Evolutionary conservation across 2,797 vertebrate genomes (phyloP), one percentile per base, ranked within the genome.

Genomic region (Sylvilagus floridanus): DNA sequence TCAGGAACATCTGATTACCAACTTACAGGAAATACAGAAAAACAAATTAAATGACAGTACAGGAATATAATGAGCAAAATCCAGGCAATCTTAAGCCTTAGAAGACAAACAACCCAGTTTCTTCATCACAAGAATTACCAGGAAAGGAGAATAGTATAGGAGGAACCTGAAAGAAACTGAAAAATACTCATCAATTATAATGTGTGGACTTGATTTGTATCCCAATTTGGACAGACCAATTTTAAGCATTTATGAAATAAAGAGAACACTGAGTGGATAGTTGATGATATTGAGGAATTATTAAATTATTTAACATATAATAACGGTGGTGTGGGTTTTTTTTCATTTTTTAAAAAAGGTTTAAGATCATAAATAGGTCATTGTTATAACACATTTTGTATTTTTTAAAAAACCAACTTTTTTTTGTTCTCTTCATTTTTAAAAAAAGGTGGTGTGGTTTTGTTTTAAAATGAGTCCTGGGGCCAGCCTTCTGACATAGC

Each of bases 211-310:
- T 88, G 72, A 71, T 77, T 95, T 93, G 75, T 19, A 60, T 91
- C 30, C 24, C 73, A n/a, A 0, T 93, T 88, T 94, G 62, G 88
- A 82, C 21, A 72, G 88, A 65, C 11, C 12, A 75, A 83, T 8
- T 71, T 35, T 87, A 86, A 88, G 50, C 69, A 84, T 71, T 37
- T 71, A 35, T 86, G 63, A 79, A 47, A 47, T n/a, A 66, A 66
- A 69, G 54, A 92, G 52, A 95, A 82, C 62, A 73, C 19, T 35
- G 22, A 92, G n/a, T 88, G 24, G 28, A 35, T 69, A 71, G 83
- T 73, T 94, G 52, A 87, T 75, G 19, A n/a, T 66, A 91, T 85
- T 92, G 76, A 88, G 65, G 37, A 78, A 54, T 92, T 84, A 69
- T 54, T 75, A 76, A 12, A 82, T 77, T 84, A 63, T 37, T 90